Conservation (phyloP, 2,113 vertebrate genomes). For the Dinomys branickii region DNA sequence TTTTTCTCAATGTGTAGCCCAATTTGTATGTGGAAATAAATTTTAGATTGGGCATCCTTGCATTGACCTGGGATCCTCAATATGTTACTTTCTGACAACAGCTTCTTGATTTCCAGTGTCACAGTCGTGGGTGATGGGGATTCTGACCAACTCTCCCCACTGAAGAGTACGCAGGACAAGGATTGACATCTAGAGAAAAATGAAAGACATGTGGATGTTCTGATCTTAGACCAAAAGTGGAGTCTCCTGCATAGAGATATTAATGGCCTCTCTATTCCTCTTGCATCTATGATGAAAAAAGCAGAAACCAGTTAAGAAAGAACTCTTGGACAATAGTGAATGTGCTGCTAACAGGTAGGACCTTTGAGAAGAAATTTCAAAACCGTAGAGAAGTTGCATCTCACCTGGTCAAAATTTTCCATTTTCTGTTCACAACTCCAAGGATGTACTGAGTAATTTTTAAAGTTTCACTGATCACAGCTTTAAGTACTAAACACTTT, state of each 20-base stretch:
- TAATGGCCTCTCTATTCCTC: not conserved
- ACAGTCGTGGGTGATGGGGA: rapidly evolving
- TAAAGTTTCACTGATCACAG: not conserved
- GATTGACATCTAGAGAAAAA: not conserved
- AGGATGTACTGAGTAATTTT: not conserved
- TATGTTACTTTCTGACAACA: not conserved
- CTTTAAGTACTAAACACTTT: not conserved
- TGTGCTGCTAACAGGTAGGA: not conserved
- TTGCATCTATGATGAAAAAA: not conserved
- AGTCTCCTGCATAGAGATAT: not conserved
- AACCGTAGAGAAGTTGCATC: not conserved
- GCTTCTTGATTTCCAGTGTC: not conserved
- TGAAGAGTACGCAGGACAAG: not conserved
- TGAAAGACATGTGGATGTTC: not conserved
- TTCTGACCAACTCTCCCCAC: not conserved
- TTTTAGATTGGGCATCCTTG: not conserved
- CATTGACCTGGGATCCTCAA: not conserved
- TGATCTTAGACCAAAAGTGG: not conserved
- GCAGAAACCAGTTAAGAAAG: not conserved
- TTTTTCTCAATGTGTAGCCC: not conserved
- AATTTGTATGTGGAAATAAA: not conserved
- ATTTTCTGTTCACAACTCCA: not conserved
- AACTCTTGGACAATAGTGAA: not conserved
- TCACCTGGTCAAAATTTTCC: not conserved
- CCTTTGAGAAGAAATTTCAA: not conserved